Evolutionary conservation across 2,797 vertebrate species (phyloP), one percentile per base, ranked within the genome.

Genomic region (Argentina silus): DNA sequence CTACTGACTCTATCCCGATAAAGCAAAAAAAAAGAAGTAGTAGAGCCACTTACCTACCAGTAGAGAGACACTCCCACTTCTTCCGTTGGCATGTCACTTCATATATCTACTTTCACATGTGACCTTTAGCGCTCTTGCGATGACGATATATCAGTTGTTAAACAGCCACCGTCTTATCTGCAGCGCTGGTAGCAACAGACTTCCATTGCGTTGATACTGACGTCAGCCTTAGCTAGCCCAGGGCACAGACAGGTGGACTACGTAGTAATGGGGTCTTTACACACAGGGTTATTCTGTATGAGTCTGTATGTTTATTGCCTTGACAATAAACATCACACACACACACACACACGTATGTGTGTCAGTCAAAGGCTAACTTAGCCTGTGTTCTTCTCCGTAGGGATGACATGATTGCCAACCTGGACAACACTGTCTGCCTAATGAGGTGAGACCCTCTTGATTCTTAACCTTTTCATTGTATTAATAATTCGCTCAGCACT

Each of bases 401-500:
- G 75, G 90, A 92, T 0, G 90, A 93, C 65, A 70, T 67, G 0
- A 3, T 82, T 5, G 21, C 73, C 70, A 87, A 83, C 71, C 72
- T 83, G 73, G 91, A 93, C 57, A 90, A 86, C 59, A 72, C 72
- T 0, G 71, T 89, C 45, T 86, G 80, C 73, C 60, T 42, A 23
- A 87, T 76, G 60, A 94, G 92, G 94, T 95, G 81, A 90, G 79
- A 63, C 79, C 23, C 17, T 42, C 51, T 14, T 57, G 15, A 14
- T 47, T 45, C n/a, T 44, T 17, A n/a, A 42, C 7, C 11, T 56
- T 14, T 0, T 7, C 6, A 8, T 57, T 14, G 3, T 45, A 10
- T 0, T 19, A 10, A 44, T 6, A 7, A 19, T 17, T 15, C 12
- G 9, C 23, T 36, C 60, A 36, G 4, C 36, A 14, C 42, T 36